Percentiles rank a stretch among this genome's conserved stretches.
phyloP scores from a whole-genome alignment of 2,888 invertebrate genomes.

The Malthinus flaveolus region DNA sequence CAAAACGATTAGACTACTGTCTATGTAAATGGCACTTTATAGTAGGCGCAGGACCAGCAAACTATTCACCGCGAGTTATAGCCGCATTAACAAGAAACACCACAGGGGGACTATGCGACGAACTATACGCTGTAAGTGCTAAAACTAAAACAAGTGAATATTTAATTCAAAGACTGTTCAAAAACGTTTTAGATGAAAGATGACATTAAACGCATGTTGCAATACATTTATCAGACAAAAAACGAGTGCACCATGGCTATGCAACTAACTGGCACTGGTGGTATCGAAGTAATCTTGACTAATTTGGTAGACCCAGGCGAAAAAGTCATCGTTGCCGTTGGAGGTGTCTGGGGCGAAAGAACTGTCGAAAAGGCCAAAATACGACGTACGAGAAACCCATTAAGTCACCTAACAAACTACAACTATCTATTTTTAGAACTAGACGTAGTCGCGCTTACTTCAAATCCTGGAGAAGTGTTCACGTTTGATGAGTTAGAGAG shows the following conservation, averaged over 20 bases:
- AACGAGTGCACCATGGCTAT: conserved; percentile 76
- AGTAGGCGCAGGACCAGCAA: conserved; percentile 69
- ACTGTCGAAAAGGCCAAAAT: conserved; percentile 72
- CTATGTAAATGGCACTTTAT: no score
- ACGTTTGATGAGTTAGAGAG: conserved; percentile 63
- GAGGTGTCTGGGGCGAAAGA: conserved; percentile 81
- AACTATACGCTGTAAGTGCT: conserved; percentile 62
- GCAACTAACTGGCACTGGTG: conserved; percentile 72
- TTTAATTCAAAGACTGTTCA: no score
- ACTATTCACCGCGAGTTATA: conserved; percentile 63
- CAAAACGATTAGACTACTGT: no score
- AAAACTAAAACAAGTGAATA: background rate
- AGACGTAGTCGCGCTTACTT: conserved; percentile 31
- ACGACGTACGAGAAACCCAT: conserved; percentile 65
- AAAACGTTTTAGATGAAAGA: conserved; percentile 15
- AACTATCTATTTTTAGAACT: conserved; percentile 24
- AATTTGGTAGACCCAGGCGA: conserved; percentile 78
- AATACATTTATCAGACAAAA: conserved; percentile 81
- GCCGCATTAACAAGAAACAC: conserved; percentile 62
- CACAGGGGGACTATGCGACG: conserved; percentile 70
- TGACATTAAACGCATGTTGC: conserved; percentile 63
- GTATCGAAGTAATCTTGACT: conserved; percentile 77
- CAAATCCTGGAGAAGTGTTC: conserved; percentile 55
- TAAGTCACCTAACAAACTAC: no score
- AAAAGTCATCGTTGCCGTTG: conserved; percentile 69